Base-by-base conservation (phyloP, 2,888 invertebrate species). In the Laothoe populi region DNA sequence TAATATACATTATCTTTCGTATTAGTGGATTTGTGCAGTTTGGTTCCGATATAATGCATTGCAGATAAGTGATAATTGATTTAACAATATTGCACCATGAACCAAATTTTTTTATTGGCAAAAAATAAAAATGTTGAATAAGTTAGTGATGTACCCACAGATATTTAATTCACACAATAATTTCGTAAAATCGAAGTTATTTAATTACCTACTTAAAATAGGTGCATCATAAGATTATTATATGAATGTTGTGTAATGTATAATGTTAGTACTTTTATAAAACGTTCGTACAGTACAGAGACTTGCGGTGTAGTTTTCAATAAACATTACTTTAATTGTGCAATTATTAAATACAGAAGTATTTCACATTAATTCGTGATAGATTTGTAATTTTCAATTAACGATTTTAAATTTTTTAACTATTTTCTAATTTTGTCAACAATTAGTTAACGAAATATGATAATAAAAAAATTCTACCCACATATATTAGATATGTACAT, bases 1-100 rank as follows among this genome's bases (percentile, higher is more conserved):
- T 61, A 48, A 16, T 59, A 8, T 2, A 4, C n/a, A 19, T 53
- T 49, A 53, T 49, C 16, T n/a, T n/a, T 26, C n/a, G 49, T n/a
- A 16, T 24, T 31, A 5, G 16, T 49, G 49, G 7, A 16, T 49
- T 26, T 26, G n/a, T 49, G n/a, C 16, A 49, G n/a, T 48, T n/a
- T 13, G 49, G 31, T 49, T 26, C 1, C 10, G n/a, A n/a, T 16
- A 26, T 49, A 31, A 48, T 48, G 31, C 24, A 11, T n/a, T 7
- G 31, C 3, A 16, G 16, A 49, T 31, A 49, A 4, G 42, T 16
- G 16, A 5, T n/a, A 7, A 24, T 49, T 10, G 8, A 49, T 31
- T 31, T 26, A 26, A 49, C 2, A 49, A 31, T 49, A 49, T 31
- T 49, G 26, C 26, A 16, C 16, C n/a, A 49, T 49, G 10, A 49